A percentile compares a stretch with the other conserved stretches of the same genome.
Evolutionary conservation across 2,113 vertebrate species (phyloP).

Genomic region (Carettochelys insculpta): DNA sequence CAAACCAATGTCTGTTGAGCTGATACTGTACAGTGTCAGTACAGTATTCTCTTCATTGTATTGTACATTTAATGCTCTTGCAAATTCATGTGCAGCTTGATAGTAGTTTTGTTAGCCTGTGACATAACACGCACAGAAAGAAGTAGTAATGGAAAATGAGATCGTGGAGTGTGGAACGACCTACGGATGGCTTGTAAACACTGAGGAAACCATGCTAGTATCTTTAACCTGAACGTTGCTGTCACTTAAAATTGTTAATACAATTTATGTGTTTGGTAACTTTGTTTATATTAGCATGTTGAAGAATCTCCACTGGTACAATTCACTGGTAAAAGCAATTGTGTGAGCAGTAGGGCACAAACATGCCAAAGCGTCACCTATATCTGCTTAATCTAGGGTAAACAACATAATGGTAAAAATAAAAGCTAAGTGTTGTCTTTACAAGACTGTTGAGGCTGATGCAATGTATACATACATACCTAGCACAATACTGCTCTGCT

Average conservation of each 20-base stretch:
- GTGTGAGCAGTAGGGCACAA: neutral
- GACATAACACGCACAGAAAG: neutral
- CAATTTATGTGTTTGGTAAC: neutral
- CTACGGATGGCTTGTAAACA: neutral
- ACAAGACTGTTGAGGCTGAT: neutral
- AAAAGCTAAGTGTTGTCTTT: neutral
- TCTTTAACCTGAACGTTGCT: neutral
- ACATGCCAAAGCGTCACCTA: neutral
- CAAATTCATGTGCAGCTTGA: neutral
- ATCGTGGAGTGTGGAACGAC: neutral
- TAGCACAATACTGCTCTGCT: neutral
- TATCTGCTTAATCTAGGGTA: neutral
- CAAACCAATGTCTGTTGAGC: neutral
- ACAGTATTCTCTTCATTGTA: neutral
- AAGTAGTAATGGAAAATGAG: neutral
- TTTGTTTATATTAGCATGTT: neutral
- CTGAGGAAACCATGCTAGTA: neutral
- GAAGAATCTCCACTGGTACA: neutral
- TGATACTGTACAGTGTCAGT: neutral
- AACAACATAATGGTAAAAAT: neutral
- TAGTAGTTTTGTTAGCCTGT: neutral
- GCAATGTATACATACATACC: neutral
- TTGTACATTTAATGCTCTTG: neutral
- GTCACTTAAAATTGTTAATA: neutral
- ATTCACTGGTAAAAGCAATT: neutral